Evolutionary conservation across 2,797 vertebrate genomes (phyloP), one percentile per base, ranked within the genome.

Genomic region (Betta splendens): DNA sequence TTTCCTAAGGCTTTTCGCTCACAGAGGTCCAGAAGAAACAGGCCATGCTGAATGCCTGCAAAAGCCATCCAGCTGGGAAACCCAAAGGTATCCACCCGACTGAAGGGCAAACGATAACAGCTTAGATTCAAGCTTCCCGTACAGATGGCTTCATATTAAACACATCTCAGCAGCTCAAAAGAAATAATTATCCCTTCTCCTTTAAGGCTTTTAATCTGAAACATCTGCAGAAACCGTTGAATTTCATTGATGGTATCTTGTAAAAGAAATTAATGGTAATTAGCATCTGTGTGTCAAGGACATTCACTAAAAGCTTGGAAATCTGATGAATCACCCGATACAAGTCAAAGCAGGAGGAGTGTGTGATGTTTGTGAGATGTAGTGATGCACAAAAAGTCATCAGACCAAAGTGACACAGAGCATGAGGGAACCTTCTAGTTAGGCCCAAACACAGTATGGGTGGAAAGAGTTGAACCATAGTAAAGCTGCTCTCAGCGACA

Each of bases 21-120:
- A 98, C 96, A 0, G 95, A 99, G 61, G 85, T 95, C 64, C 96
- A 98, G 83, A 96, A 95, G 84, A 97, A 95, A 79, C 95, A 97
- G 87, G 97, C 96, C 28, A 97, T 98, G 95, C 69, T 95, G 72
- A 98, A 96, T 2, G 96, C 94, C 72, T 93, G 91, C 82, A 98
- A 95, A 89, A 94, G 92, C 75, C 94, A 94, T 66, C 91, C 91
- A 5, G 75, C 88, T 12, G 93, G 94, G 63, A 99, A 98, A 87
- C 94, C 95, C 60, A 98, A 96, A 94, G 94, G 97, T 96, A 88
- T 79, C 25, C 16, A 43, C 9, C 3, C 2, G 21, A 26, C 12
- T 4, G 17, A 36, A 13, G 16, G 10, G 5, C 17, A 11, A 22
- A 25, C 37, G 13, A 25, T 16, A 9, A 17, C 1, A 31, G 2